Evolutionary conservation across 2,113 vertebrate species (phyloP).

Genomic region (Tympanuchus pallidicinctus): DNA sequence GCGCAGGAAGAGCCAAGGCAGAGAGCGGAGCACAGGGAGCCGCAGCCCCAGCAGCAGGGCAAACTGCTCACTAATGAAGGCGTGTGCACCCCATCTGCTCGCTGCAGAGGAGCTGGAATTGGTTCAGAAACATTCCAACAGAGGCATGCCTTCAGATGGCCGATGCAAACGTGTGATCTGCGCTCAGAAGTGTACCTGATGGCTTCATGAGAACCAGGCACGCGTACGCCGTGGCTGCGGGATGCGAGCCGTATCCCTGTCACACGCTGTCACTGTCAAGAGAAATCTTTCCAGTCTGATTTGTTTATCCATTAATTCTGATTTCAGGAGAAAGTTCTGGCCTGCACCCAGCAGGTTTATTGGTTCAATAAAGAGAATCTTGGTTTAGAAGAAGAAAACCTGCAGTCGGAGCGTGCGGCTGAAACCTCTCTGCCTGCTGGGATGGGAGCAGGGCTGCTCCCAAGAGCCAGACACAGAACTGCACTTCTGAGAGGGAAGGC

Average conservation of each 20-base stretch:
- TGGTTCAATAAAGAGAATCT: constrained; percentile 66
- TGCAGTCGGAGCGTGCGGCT: neutral
- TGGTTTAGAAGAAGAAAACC: neutral
- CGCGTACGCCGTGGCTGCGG: rapidly evolving
- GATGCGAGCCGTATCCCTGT: rapidly evolving
- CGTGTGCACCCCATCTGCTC: constrained; percentile 66
- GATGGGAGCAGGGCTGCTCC: neutral
- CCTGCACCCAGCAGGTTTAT: constrained; percentile 54
- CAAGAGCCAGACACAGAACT: neutral
- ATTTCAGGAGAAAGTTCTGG: constrained; percentile 68
- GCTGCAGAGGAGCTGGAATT: constrained; percentile 47
- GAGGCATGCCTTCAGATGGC: constrained; percentile 6
- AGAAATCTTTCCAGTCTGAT: constrained; percentile 1
- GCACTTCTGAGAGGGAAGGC: neutral
- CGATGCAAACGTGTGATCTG: neutral
- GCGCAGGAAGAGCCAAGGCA: constrained; percentile 44
- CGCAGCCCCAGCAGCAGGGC: neutral
- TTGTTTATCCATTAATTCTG: constrained; percentile 56
- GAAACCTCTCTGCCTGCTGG: neutral
- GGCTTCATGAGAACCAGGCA: rapidly evolving
- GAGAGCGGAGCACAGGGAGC: constrained; percentile 23
- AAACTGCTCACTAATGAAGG: constrained; percentile 66
- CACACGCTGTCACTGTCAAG: neutral
- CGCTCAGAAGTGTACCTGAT: neutral
- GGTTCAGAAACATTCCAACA: constrained; percentile 50